Base-by-base conservation (phyloP, 2,113 vertebrate species). In the Nothobranchius kuhntae region DNA sequence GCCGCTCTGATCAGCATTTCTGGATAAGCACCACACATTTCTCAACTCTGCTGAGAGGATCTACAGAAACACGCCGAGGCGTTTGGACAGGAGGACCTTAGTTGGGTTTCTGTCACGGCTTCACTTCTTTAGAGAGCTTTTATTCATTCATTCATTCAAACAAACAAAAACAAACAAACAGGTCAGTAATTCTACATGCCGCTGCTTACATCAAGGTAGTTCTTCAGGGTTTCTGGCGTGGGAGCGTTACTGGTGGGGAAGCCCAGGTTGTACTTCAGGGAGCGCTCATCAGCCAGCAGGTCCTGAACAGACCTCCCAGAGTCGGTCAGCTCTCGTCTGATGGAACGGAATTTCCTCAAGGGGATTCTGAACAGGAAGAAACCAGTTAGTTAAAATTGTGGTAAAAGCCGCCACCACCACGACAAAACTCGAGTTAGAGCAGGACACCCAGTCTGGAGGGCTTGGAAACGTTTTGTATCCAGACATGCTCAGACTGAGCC, bases 131-230 rank as follows among this genome's bases (percentile, higher is more conserved):
- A 35, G 14, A 38, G 6, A n/a, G 12, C 17, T 2, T 11, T 36
- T 12, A 44, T 13, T 6, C 4, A 7, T 44, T 44, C 13, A 9
- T 21, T 21, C 21, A 21, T 1, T 1, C 21, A 21, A 21, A 21
- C 21, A 21, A 21, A 21, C 21, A 21, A 21, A 51, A 35, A 24
- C 2, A 13, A 9, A 21, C 21, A 30, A 30, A 30, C 72, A 40
- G 65, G 60, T 69, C 72, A 58, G 57, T 12, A 57, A 46, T 48
- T 64, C 6, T 13, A n/a, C 54, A 53, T 0, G 61, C 30, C 4
- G 30, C 42, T 4, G 84, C 95, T 95, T 81, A 97, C 96, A 84
- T 97, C 96, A 54, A 96, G 88, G 85, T 94, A 96, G 91, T 97
- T 97, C 80, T 94, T 96, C 79, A 97, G 86, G 7, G 86, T 89